Evolutionary conservation across 2,888 invertebrate genomes (phyloP).

Genomic region (Anodontia alba): DNA sequence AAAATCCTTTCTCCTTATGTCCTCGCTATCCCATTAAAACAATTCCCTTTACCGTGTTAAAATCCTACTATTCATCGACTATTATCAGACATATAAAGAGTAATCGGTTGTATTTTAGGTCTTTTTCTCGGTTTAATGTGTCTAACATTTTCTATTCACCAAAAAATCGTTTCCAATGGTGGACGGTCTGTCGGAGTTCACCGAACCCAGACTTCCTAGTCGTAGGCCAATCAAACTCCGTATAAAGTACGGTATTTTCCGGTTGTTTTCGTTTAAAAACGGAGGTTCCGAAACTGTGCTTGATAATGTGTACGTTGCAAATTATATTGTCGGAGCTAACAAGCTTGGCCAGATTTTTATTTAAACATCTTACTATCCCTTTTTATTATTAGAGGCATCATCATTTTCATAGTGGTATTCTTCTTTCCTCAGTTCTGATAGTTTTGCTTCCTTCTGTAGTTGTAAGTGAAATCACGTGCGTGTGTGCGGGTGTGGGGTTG

Average conservation of each 20-base stretch:
- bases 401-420: no score
- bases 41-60: not conserved
- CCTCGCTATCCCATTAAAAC: not conserved
- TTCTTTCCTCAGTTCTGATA: no score
- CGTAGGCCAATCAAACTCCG: conserved; percentile 59
- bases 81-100: not conserved
- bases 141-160: not conserved
- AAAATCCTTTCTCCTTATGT: not conserved
- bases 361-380: no score
- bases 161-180: conserved; percentile 76
- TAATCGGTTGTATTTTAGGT: not conserved
- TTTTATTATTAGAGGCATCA: no score
- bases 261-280: conserved; percentile 32
- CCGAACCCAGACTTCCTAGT: conserved; percentile 34
- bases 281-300: no score
- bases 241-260: conserved; percentile 55
- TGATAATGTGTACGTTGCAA: no score
- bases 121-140: not conserved
- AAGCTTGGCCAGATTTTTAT: no score
- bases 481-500: no score
- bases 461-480: no score
- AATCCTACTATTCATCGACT: no score
- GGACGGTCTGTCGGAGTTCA: conserved; percentile 56
- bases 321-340: no score
- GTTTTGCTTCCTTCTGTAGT: no score